phyloP scores from a whole-genome alignment of 2,113 vertebrate species.

The Pogona vitticeps region DNA sequence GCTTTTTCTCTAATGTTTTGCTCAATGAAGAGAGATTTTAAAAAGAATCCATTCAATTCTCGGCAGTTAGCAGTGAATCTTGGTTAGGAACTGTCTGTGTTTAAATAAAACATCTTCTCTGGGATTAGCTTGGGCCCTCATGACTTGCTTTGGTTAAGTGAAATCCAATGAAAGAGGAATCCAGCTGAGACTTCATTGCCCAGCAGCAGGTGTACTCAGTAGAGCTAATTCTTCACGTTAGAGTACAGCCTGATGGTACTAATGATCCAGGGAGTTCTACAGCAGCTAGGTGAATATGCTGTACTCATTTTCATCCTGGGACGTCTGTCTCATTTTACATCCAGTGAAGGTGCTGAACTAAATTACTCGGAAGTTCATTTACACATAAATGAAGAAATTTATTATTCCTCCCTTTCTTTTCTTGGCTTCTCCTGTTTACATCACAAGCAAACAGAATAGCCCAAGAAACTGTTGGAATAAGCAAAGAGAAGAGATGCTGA shows the following conservation, averaged over 20 bases:
- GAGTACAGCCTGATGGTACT: neutral
- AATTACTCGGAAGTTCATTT: neutral
- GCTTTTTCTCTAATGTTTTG: neutral
- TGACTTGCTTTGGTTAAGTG: conserved; percentile 23
- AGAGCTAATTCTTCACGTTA: conserved; percentile 19
- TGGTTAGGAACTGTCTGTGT: conserved; percentile 24
- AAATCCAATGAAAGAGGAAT: conserved; percentile 40
- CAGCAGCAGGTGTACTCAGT: neutral
- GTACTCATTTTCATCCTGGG: neutral
- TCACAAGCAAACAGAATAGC: too few species aligned
- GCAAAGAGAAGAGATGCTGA: neutral
- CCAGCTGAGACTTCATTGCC: conserved; percentile 22
- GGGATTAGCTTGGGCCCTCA: conserved; percentile 22
- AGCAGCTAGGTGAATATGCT: neutral
- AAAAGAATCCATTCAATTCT: neutral
- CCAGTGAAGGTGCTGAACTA: neutral
- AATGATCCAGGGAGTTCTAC: neutral
- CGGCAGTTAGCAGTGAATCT: neutral
- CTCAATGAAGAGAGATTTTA: neutral
- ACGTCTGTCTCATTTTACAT: neutral
- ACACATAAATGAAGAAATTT: neutral
- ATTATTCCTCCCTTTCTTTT: neutral
- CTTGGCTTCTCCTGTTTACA: neutral
- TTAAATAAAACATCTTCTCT: conserved; percentile 31
- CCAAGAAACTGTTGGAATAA: neutral